Evolutionary conservation across 2,113 vertebrate species (phyloP), one percentile per base, ranked within the genome.

Genomic region (Heterotilapia buettikoferi): DNA sequence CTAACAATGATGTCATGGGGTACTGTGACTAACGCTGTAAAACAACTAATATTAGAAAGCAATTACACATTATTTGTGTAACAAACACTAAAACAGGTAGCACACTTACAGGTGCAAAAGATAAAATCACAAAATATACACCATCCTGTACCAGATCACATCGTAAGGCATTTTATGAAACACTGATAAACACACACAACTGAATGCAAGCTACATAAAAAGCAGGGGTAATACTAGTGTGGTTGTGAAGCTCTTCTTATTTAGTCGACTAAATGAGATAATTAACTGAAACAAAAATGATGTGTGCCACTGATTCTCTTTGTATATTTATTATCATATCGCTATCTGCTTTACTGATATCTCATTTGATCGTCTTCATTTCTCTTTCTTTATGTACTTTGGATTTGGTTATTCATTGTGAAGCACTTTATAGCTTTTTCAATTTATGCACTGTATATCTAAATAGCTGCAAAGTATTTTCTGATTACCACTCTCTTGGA

Each of bases 1-100:
- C 80, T 47, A 87, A 86, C 85, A 89, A 73, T 91, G 71, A 90
- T 90, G 90, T 90, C 84, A 93, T 87, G 80, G 82, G 82, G 85
- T 52, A 80, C 53, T 36, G 14, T 84, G 43, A 43, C 85, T 87
- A 92, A 90, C 66, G 79, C 84, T 82, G 61, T 88, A 86, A 90
- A 86, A 90, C 78, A 85, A 57, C 82, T 84, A 84, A 88, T 84
- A 56, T 86, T 21, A 56, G 50, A 81, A 26, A 33, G 79, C 26
- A 88, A 33, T 31, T 5, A 36, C 50, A 33, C 5, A 2, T 52
- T 66, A 7, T 31, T 40, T 86, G 59, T 85, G 5, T 71, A 26
- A 10, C 24, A 71, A 85, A 79, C 52, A 76, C 43, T 7, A 50
- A 80, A 84, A 54, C 31, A 82, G 7, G 68, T n/a, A 21, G 3